Conservation (phyloP, 2,797 vertebrate species). For the Syndactyla subalaris region DNA sequence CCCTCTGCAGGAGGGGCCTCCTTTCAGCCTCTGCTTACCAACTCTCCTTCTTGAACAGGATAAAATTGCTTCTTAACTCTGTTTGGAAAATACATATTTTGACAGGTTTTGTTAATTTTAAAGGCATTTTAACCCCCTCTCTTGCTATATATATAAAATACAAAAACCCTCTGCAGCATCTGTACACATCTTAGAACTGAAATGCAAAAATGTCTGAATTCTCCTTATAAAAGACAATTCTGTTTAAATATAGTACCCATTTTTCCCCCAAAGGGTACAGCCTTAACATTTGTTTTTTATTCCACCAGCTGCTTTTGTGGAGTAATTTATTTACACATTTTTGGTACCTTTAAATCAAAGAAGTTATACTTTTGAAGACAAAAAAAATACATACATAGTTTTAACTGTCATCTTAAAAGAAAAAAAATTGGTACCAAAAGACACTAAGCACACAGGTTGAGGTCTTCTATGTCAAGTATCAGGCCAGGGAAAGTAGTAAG, state of each 20-base stretch:
- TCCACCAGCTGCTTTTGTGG: slow-evolving; percentile 39
- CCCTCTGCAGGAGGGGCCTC: neutral
- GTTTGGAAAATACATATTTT: neutral
- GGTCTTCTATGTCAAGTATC: slow-evolving; percentile 60
- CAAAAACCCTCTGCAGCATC: slow-evolving; percentile 40
- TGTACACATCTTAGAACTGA: slow-evolving; percentile 40
- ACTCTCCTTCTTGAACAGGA: neutral
- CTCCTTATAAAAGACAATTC: slow-evolving; percentile 39
- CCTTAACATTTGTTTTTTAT: neutral
- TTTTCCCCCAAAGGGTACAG: neutral
- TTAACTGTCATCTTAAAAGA: neutral
- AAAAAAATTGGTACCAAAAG: slow-evolving; percentile 28
- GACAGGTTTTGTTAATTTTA: slow-evolving; percentile 38
- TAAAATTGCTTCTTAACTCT: neutral
- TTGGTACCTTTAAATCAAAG: slow-evolving; percentile 55
- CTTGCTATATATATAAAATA: slow-evolving; percentile 37
- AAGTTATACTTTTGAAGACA: neutral
- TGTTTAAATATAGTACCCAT: slow-evolving; percentile 39
- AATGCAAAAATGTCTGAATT: slow-evolving; percentile 48
- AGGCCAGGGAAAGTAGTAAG: slow-evolving; percentile 15
- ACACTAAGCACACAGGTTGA: slow-evolving; percentile 47
- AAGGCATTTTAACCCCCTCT: slow-evolving; percentile 50
- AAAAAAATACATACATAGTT: neutral
- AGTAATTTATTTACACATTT: slow-evolving; percentile 45
- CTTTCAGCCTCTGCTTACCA: neutral